Base-by-base conservation (phyloP, 2,888 invertebrate genomes). In the Agrochola circellaris region DNA sequence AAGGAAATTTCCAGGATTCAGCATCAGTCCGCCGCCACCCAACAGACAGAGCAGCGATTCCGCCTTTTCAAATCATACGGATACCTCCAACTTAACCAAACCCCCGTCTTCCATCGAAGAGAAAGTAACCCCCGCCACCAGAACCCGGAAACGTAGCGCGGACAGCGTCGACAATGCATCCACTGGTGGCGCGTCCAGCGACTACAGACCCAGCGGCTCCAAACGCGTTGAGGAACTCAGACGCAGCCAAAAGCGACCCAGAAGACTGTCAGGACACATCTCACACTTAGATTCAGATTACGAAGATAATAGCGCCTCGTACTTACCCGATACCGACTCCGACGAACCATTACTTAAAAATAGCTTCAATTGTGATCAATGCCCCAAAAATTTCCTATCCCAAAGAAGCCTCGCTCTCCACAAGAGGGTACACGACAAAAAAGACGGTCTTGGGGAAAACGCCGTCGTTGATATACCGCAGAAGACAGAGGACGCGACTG, bases 11-110 rank as follows among this genome's bases (percentile, higher is more conserved):
- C 26, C 89, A 96, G 96, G 95, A 56, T 95, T 96, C 86, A 94
- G 93, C 81, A 85, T 92, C 81, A 92, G 92, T 56, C 94, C 95
- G 15, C 93, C 95, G 4, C 94, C 95, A 65, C 92, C 94, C 2
- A 96, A 93, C 81, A 93, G 96, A 65, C 95, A 96, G 83, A 97
- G 96, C 90, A 96, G 96, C 75, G 97, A 97, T 87, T 97, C 97
- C 0, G 96, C 96, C 0, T 95, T 96, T 85, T 96, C 96, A 15
- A 94, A 93, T 51, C 94, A 95, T 73, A 96, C 97, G 0, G 96
- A 97, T 80, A 89, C 91, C 74, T 96, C 96, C 2, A 93, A 92
- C 74, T 87, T 92, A 58, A 92, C 90, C 7, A 95, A 95, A 88
- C 90, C 94, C 0, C 88, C 93, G 0, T 92, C 93, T 17, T 91